Base-by-base conservation (phyloP, 2,797 vertebrate species). In the Kryptopterus vitreolus region DNA sequence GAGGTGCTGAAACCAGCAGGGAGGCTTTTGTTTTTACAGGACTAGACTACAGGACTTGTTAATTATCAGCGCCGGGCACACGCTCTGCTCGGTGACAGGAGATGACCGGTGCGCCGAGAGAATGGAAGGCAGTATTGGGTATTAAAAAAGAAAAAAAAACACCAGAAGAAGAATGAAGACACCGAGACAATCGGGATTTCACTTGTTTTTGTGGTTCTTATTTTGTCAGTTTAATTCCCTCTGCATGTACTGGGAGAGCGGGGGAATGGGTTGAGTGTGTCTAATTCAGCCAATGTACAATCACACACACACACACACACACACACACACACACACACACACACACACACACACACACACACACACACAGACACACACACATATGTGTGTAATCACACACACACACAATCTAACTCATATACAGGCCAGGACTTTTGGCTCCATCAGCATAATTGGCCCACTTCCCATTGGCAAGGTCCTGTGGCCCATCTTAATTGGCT, bases 381-480 rank as follows among this genome's bases (percentile, higher is more conserved):
- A 43, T 43, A 43, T 43, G 7, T 38, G 7, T 38, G 7, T 38
- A 38, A 3, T 3, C 7, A 38, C 7, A 38, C 7, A 38, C 7
- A 38, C 7, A 43, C 10, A 70, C 55, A 83, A 53, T 77, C 74
- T 82, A 83, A 74, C 84, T 85, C 85, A 43, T 59, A 33, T 83
- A 72, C 82, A 82, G 87, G 83, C 86, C 85, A 85, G 83, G 82
- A 78, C 79, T 86, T 88, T 90, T 72, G 84, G 83, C 88, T 90
- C 88, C 81, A 88, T 92, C 90, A 90, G 88, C 88, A 90, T 94
- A 93, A 94, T 93, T 94, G 91, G 91, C 90, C 88, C 48, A 24
- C 87, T 88, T 93, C 91, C 92, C 89, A 89, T 93, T 84, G 87
- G 88, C 84, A 57, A 90, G 82, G 90, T 86, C 88, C 87, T 87